Base-by-base conservation (phyloP, 2,888 invertebrate genomes). In the Carpatolechia fugitivella region DNA sequence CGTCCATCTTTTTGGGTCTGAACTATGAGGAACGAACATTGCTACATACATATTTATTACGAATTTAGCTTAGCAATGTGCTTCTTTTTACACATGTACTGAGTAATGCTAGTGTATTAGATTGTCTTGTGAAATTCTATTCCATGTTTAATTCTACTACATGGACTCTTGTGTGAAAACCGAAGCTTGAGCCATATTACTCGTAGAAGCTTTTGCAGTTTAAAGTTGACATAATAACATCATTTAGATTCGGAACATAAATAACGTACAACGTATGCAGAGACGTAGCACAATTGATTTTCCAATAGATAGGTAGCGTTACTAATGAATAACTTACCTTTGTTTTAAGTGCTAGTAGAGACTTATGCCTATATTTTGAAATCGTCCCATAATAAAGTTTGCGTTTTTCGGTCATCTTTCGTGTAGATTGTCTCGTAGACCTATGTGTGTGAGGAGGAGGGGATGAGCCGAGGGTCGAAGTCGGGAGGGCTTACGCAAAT, bases 31-130 rank as follows among this genome's bases (percentile, higher is more conserved):
- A 29, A 35, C 13, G 18, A 47, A 54, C 46, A 47, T 46, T 47
- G 18, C 16, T 14, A 38, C 53, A 54, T 54, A 54, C 46, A 54
- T 54, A 54, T 54, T 54, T 54, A 54, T 54, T 11, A 30, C 7
- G 31, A 13, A 54, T 47, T 54, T 47, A 0, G 44, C 14, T 31
- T 44, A 31, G 33, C 16, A 33, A 33, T 41, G 36, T 13, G 7
- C 14, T 6, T 36, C 36, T 6, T 24, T 24, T 24, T 6, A 6
- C 24, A 4, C 6, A 4, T 24, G 6, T 3, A 24, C 6, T 3
- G 24, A 24, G 6, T 24, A 24, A 3, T 6, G 3, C 3, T 24
- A 24, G 24, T 6, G 24, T 24, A 4, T 3, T 24, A 24, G 3
- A 4, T 24, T 24, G 3, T 24, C 24, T 6, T 6, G 24, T 24